These are phyloP conservation scores for Gadopsis bispinosus DNA, from an alignment of 2,797 vertebrate species.

Conservation along the genomic window DNA sequence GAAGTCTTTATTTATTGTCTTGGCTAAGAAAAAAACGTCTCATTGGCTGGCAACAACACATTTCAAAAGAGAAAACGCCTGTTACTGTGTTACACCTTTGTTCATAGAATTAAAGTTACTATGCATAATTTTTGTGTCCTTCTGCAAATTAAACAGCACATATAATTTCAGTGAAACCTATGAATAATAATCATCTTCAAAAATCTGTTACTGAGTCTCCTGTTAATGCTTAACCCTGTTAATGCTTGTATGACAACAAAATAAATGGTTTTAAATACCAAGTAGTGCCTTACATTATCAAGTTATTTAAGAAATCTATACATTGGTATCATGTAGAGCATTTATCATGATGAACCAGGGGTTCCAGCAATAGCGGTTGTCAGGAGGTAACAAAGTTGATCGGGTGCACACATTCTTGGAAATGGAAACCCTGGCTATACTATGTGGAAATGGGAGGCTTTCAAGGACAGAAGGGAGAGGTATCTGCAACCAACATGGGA, in stretches of 20 bases:
- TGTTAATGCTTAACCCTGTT: not conserved
- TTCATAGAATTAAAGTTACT: not conserved
- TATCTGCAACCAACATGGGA: conserved; percentile 29
- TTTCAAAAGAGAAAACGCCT: not conserved
- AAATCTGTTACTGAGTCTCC: not conserved
- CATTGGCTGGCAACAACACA: not conserved
- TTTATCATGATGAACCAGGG: not conserved
- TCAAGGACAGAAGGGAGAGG: conserved; percentile 24
- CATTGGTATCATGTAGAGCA: not conserved
- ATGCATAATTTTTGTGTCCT: not conserved
- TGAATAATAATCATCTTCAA: not conserved
- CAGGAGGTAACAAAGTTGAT: conserved; percentile 17
- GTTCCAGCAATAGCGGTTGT: not conserved
- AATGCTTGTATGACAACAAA: conserved; percentile 4
- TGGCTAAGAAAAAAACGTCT: not conserved
- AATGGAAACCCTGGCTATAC: conserved; percentile 15
- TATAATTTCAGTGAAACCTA: not conserved
- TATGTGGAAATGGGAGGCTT: conserved; percentile 27
- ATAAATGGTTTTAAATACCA: not conserved
- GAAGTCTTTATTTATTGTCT: not conserved
- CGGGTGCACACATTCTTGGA: conserved; percentile 16
- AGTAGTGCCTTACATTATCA: not conserved
- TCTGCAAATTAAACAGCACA: not conserved
- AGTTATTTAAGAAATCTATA: conserved; percentile 4
- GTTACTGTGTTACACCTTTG: not conserved